Base-by-base conservation (phyloP, 1,140 invertebrate species). In the Trichoplusia ni region DNA sequence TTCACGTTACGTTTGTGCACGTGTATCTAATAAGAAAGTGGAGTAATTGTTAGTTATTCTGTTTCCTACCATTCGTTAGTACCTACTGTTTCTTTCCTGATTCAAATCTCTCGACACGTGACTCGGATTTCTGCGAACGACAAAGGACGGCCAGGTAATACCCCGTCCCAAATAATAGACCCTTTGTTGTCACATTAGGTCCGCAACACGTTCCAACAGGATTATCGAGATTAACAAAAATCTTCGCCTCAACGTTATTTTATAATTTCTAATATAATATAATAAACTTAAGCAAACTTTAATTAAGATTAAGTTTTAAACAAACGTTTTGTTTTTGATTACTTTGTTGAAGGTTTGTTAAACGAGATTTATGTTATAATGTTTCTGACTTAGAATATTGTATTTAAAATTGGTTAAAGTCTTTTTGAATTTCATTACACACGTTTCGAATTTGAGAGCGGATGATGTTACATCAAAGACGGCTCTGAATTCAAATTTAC, bases 221-320 rank as follows among this genome's bases (percentile, higher is more conserved):
- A 64, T 71, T 64, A 64, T 38, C 14, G 14, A 42, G 69, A 67
- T 67, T 67, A 67, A 7, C 23, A 38, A 47, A 58, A 71, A 67
- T n/a, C 54, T 67, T 56, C 40, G 13, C 19, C 46, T 21, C 33
- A 38, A 23, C 47, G 51, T 56, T 56, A 56, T 42, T 67, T 67
- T 49, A 63, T 53, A 66, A 65, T 64, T 27, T 61, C 25, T 46
- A 53, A 63, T 47, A 38, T 38, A 38, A 9, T 37, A 42, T 37
- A 40, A 65, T 59, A 51, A 65, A 51, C 16, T 51, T 13, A 38
- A 38, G 7, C 8, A 14, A 25, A 66, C 35, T 65, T 58, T 65
- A 42, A 62, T 61, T 49, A 49, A 60, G 27, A 59, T 60, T 5
- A 56, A 56, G 35, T 38, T 53, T 13, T 13, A n/a, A 21, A 47